Base-by-base conservation (phyloP, 2,113 vertebrate genomes). In the Cephalopholis sonnerati region DNA sequence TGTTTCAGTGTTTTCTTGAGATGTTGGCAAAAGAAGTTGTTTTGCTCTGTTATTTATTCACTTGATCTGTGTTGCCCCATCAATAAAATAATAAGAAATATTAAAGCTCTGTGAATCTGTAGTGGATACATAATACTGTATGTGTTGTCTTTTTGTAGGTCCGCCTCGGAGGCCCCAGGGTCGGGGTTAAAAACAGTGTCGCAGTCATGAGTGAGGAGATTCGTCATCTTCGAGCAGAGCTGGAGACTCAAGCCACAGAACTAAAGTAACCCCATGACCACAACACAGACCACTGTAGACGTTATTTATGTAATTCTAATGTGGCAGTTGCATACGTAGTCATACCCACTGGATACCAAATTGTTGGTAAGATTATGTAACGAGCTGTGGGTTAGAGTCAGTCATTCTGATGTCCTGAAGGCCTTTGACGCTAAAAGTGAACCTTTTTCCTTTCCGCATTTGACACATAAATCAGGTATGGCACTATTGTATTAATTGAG, bases 171-270 rank as follows among this genome's bases (percentile, higher is more conserved):
- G 96, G 96, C 65, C 89, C 94, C 0, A 66, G 85, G 83, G 72
- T 95, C 48, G 91, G 77, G 27, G 85, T 94, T 25, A 92, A 81
- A 64, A 92, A 92, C 81, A 97, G 58, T 79, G 88, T 96, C 72
- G 93, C 95, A 0, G 79, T 96, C 80, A 82, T 97, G 94, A 96
- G 96, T 82, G 96, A 97, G 79, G 96, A 96, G 54, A 96, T 99
- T 78, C 85, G 90, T 85, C 95, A 93, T 75, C 94, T 98, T 87
- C 96, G 98, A 94, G 96, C 94, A 58, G 95, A 98, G 88, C 90
- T 98, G 95, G 95, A 96, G 89, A 90, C 94, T 91, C 96, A 96
- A 90, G 94, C 96, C 88, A 94, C 95, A 94, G 94, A 96, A 85
- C 93, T 98, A 50, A 96, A 95, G 98, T 99, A 96, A 92, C 24